Evolutionary conservation across 2,888 invertebrate genomes (phyloP).

Genomic region (Synergus japonicus): DNA sequence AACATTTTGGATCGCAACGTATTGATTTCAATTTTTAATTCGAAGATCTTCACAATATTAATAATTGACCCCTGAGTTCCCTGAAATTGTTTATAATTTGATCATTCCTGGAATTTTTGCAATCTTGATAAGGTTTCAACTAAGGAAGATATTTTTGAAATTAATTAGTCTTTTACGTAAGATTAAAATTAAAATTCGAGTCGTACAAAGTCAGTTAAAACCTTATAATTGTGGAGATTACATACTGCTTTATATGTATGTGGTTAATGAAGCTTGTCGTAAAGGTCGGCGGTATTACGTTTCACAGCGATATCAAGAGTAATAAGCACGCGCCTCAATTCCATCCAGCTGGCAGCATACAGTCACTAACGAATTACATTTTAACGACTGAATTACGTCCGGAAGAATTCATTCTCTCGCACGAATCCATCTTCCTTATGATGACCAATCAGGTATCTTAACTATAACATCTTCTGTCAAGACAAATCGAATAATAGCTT

Average conservation of each 20-base stretch:
- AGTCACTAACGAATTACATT: slow-evolving; percentile 56
- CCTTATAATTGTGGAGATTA: slow-evolving; percentile 6
- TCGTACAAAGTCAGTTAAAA: background rate
- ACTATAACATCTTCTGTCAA: background rate
- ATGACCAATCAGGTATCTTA: background rate
- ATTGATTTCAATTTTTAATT: too few relatives aligned
- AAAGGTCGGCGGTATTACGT: slow-evolving; percentile 64
- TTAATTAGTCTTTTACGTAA: background rate
- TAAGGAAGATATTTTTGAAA: background rate
- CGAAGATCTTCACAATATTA: too few relatives aligned
- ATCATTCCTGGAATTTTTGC: background rate
- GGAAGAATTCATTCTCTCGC: slow-evolving; percentile 64
- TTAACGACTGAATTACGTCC: slow-evolving; percentile 57
- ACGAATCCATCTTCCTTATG: background rate
- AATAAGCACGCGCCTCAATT: slow-evolving; percentile 70
- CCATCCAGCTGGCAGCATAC: slow-evolving; percentile 62
- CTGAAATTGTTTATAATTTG: too few relatives aligned
- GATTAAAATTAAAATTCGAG: background rate
- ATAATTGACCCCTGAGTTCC: too few relatives aligned
- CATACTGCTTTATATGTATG: slow-evolving; percentile 14
- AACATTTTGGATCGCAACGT: too few relatives aligned
- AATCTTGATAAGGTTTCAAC: background rate
- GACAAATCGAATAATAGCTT: background rate
- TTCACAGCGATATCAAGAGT: slow-evolving; percentile 69
- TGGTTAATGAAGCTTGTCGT: slow-evolving; percentile 45